Conservation (phyloP, 2,113 vertebrate species). For the Tetrax tetrax region DNA sequence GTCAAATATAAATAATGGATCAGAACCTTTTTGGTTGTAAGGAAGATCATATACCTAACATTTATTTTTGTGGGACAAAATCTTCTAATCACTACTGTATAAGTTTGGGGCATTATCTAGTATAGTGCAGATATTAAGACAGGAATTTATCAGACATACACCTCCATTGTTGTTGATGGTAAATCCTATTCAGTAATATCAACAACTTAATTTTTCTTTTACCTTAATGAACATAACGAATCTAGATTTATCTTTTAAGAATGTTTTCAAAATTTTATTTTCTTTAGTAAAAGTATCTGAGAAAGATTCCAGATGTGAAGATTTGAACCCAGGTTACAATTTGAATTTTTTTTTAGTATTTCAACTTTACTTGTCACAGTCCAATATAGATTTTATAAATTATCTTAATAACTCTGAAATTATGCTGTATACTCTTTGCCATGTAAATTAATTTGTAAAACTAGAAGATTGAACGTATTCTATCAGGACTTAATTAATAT, state of each 20-base stretch:
- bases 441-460: not conserved
- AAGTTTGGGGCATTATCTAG: not conserved
- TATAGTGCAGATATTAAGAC: not conserved
- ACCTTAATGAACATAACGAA: not conserved
- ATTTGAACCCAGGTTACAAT: not conserved
- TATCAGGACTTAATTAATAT: constrained; percentile 17
- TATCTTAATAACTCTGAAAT: not conserved
- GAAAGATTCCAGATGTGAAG: not conserved
- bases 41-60: not conserved
- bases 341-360: not conserved
- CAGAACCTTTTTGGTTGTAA: not conserved
- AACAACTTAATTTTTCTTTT: not conserved
- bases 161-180: not conserved
- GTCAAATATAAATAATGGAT: not conserved
- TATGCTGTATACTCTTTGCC: not conserved
- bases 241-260: not conserved
- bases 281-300: not conserved
- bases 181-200: not conserved
- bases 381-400: not conserved
- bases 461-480: not conserved
- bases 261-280: not conserved
- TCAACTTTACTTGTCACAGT: not conserved
- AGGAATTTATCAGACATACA: not conserved
- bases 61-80: not conserved
- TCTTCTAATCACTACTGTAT: not conserved